Evolutionary conservation across 2,113 vertebrate genomes (phyloP), one percentile per base, ranked within the genome.

Genomic region (Setophaga coronata): DNA sequence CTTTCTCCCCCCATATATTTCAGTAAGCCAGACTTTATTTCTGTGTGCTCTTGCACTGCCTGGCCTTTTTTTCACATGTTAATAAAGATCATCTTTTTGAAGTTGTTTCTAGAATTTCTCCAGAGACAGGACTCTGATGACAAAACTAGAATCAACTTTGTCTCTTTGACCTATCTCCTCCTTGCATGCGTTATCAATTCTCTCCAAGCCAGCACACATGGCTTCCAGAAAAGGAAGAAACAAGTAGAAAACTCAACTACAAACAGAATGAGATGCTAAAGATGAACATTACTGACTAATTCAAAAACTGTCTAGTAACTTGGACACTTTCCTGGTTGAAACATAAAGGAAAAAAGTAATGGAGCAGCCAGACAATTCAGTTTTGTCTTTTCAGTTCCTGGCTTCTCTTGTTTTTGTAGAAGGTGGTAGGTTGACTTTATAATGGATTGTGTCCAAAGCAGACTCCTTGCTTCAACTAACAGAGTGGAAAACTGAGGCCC

Each of bases 81-180:
- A 56, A 89, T 90, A 40, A 82, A 83, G 67, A 82, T 56, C 34
- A 79, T 95, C 8, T 96, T 95, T 95, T 85, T 71, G n/a, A 78
- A 96, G 84, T 62, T 96, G 66, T 92, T 91, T 94, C 72, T 81
- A 95, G 80, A 94, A 90, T 90, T 96, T 89, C 93, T 94, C 38
- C 77, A 95, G 90, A 82, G 56, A 80, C 62, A 83, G 60, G 48
- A 33, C 53, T 43, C 7, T 87, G 70, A 88, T 91, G 84, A 78
- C 42, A 96, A 87, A 76, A 78, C 74, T 74, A 20, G 38, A 83
- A 90, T 85, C 89, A 94, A 3, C 60, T 90, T 91, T 90, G 76
- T 79, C 36, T 92, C 69, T 91, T 60, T 48, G 43, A 81, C 70
- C 64, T 82, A 5, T 86, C 76, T 95, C 38, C 85, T 93, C 23